Conservation (phyloP, 2,113 vertebrate species). For the Crotalus horridus region DNA sequence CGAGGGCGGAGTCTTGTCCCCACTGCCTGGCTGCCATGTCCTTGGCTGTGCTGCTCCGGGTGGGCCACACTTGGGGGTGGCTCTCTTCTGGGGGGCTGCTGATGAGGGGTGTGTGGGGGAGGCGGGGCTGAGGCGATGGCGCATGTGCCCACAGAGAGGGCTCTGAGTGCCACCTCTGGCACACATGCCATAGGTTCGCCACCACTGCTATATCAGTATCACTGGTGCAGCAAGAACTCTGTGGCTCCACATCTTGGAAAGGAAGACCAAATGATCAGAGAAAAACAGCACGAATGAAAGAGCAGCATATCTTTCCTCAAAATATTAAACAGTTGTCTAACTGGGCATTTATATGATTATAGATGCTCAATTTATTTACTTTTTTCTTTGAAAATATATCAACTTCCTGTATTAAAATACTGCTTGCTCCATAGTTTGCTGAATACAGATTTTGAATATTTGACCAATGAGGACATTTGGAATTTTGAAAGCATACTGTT, state of each 20-base stretch:
- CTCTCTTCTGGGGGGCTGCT: too few relatives aligned
- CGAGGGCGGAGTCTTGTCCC: too few relatives aligned
- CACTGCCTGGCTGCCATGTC: too few relatives aligned
- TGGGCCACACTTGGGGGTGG: too few relatives aligned
- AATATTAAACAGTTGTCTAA: background rate
- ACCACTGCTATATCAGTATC: background rate
- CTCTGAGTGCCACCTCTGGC: too few relatives aligned
- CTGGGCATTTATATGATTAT: background rate
- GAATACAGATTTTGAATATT: background rate
- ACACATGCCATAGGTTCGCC: too few relatives aligned
- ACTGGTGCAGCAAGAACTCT: background rate
- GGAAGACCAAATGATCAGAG: background rate
- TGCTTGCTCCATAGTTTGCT: background rate
- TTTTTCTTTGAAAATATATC: background rate
- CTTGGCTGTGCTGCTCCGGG: too few relatives aligned
- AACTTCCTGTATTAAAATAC: background rate
- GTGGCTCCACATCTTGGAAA: background rate
- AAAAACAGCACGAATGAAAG: background rate
- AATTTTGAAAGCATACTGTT: background rate
- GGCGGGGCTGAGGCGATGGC: too few relatives aligned
- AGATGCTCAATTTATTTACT: background rate
- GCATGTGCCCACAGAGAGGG: too few relatives aligned
- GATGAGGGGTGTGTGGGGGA: too few relatives aligned
- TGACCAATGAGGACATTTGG: background rate
- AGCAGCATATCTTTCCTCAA: background rate